These are phyloP conservation scores for Alectura lathami DNA, from an alignment of 2,113 vertebrate species.

Conservation along the genomic window DNA sequence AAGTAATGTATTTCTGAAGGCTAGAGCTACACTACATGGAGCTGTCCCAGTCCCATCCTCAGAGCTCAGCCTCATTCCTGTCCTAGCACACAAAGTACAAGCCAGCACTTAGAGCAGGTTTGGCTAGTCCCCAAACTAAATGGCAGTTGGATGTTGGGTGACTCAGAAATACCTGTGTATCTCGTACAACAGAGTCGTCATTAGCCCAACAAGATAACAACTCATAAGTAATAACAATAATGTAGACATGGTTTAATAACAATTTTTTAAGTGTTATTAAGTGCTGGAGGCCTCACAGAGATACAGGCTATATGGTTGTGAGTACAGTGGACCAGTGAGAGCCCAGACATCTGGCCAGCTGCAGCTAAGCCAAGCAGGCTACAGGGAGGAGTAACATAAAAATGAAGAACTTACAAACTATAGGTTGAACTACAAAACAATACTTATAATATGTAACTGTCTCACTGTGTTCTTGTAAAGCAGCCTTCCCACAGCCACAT, in stretches of 20 bases:
- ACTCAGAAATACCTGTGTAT: background rate
- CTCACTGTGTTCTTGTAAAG: background rate
- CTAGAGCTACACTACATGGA: background rate
- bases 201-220: background rate
- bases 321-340: rapidly evolving
- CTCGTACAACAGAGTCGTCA: background rate
- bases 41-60: background rate
- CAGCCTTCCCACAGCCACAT: background rate
- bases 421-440: background rate
- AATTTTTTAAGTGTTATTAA: too few relatives aligned
- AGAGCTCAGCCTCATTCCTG: background rate
- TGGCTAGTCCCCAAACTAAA: background rate
- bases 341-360: rapidly evolving
- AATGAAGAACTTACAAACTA: background rate
- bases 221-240: background rate
- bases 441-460: background rate
- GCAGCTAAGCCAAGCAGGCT: background rate
- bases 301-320: background rate
- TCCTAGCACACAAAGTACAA: background rate
- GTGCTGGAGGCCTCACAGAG: background rate
- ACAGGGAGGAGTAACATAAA: background rate
- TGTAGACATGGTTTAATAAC: background rate
- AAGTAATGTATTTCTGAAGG: background rate
- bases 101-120: background rate
- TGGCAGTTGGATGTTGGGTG: background rate